These are phyloP conservation scores for Andrena haemorrhoa DNA, from an alignment of 2,888 invertebrate genomes.

Conservation along the genomic window DNA sequence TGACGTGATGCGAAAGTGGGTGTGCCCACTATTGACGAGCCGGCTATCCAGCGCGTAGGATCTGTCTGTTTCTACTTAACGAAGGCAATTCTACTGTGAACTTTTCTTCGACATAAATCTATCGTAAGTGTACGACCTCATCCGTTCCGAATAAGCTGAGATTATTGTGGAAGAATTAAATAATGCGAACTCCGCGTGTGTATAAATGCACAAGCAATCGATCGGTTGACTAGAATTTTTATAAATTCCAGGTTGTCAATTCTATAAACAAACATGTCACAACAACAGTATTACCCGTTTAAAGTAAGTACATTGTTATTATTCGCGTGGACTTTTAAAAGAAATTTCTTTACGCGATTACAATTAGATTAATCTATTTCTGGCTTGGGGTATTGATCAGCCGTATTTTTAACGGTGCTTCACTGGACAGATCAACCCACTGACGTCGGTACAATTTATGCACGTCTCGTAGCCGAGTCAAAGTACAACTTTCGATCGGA, in stretches of 20 bases:
- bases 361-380: slow-evolving; percentile 42
- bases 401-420: slow-evolving; percentile 61
- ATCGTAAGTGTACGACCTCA: slow-evolving; percentile 22
- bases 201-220: neutral
- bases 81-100: neutral
- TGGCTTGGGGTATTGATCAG: slow-evolving; percentile 44
- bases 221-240: slow-evolving; percentile 11
- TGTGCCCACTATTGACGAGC: slow-evolving; percentile 71
- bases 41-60: slow-evolving; percentile 57
- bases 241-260: slow-evolving; percentile 35
- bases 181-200: neutral
- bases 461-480: neutral
- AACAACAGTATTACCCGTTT: slow-evolving; percentile 94
- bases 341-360: slow-evolving; percentile 5
- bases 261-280: slow-evolving; percentile 87
- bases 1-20: slow-evolving; percentile 74
- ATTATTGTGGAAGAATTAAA: neutral
- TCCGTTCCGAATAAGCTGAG: neutral
- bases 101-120: slow-evolving; percentile 1
- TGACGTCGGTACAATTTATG: neutral
- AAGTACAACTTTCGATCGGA: too few relatives aligned
- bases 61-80: slow-evolving; percentile 9
- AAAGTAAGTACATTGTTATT: slow-evolving; percentile 87
- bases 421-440: slow-evolving; percentile 18
- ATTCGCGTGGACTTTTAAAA: neutral